These are phyloP conservation scores for Lophotriccus pileatus DNA, from an alignment of 2,797 vertebrate genomes.

Conservation along the genomic window DNA sequence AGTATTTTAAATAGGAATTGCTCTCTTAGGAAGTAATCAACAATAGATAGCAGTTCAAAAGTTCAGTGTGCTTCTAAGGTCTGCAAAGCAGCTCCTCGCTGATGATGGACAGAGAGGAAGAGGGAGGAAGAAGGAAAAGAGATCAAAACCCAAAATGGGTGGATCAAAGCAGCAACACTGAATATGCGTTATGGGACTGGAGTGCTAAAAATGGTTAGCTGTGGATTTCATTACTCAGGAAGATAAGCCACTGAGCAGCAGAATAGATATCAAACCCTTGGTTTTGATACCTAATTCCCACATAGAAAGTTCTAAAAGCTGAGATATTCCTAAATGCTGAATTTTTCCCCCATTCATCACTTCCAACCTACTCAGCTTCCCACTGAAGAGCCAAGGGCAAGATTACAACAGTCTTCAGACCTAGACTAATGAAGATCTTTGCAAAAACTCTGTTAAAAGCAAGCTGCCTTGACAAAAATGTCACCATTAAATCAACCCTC, in stretches of 20 bases:
- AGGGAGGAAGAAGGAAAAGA: background rate
- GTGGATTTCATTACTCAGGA: background rate
- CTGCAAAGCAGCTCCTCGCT: background rate
- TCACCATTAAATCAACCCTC: background rate
- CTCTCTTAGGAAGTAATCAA: background rate
- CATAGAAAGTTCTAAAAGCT: background rate
- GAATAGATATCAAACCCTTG: background rate
- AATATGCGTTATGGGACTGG: background rate
- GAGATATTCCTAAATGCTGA: background rate
- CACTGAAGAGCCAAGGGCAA: background rate
- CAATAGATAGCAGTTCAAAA: background rate
- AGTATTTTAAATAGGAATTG: background rate
- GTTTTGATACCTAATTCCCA: background rate
- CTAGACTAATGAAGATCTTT: background rate
- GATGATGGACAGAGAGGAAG: background rate
- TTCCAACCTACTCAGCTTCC: background rate
- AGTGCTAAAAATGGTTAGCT: background rate
- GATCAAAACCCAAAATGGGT: background rate
- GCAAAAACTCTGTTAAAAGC: background rate
- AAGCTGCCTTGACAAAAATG: background rate
- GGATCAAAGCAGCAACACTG: background rate
- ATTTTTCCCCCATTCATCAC: background rate
- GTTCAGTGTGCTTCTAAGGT: background rate
- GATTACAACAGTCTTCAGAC: background rate
- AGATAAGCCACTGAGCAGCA: background rate